Percentiles rank a stretch among this genome's conserved stretches.
phyloP scores from a whole-genome alignment of 2,888 invertebrate species.

The Euclidia mi region DNA sequence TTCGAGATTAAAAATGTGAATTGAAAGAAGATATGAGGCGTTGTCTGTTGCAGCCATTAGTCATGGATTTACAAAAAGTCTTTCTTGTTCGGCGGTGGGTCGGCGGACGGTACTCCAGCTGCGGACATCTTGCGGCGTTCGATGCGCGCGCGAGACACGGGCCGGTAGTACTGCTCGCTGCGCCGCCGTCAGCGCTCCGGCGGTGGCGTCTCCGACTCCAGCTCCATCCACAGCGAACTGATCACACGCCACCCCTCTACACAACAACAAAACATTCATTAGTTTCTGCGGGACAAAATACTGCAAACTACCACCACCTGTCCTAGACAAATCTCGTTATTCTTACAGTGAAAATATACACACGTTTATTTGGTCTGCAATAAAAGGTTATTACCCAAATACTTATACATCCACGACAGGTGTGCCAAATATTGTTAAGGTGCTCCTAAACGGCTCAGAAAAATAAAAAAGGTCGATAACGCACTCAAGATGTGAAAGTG shows the following conservation, averaged over 20 bases:
- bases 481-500: too few species aligned
- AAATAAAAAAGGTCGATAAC: too few species aligned
- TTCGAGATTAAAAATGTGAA: constrained; percentile 6
- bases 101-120: constrained; percentile 85
- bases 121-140: constrained; percentile 87
- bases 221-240: constrained; percentile 85
- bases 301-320: too few species aligned
- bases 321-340: too few species aligned
- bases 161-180: constrained; percentile 89
- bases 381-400: too few species aligned
- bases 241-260: constrained; percentile 74
- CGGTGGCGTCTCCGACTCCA: constrained; percentile 78
- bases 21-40: constrained; percentile 20
- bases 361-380: too few species aligned
- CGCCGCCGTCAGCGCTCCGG: constrained; percentile 88
- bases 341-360: too few species aligned
- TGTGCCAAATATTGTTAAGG: too few species aligned
- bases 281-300: not conserved
- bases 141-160: constrained; percentile 80
- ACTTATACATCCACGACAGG: too few species aligned
- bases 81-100: constrained; percentile 52
- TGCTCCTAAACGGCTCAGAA: too few species aligned
- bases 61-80: constrained; percentile 62
- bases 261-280: not conserved
- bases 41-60: constrained; percentile 21